Conservation (phyloP, 2,888 invertebrate genomes). For the Leptarthrus brevirostris region DNA sequence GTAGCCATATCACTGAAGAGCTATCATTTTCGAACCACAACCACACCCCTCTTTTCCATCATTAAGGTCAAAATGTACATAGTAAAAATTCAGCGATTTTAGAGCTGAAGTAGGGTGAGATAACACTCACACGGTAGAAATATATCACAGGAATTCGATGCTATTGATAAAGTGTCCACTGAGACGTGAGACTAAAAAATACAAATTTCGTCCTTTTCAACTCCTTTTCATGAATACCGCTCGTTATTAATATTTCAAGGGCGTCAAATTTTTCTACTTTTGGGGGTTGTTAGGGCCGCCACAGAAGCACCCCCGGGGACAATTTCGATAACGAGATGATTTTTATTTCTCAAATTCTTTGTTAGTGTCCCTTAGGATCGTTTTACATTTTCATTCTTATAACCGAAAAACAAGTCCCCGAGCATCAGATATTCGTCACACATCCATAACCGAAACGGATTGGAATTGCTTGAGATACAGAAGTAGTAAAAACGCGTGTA, state of each 20-base stretch:
- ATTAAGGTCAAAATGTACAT: slow-evolving; percentile 28
- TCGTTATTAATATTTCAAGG: slow-evolving; percentile 54
- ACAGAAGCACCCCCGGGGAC: slow-evolving; percentile 16
- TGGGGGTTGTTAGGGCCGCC: slow-evolving; percentile 44
- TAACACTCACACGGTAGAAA: neutral
- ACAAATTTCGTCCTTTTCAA: slow-evolving; percentile 33
- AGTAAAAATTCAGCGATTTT: slow-evolving; percentile 23
- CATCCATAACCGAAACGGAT: slow-evolving; percentile 7
- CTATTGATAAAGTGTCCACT: neutral
- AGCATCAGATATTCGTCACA: slow-evolving; percentile 29
- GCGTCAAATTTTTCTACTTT: slow-evolving; percentile 52
- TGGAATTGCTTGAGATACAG: slow-evolving; percentile 6
- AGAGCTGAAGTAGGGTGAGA: neutral
- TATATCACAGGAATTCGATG: too few species aligned
- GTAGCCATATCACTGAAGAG: neutral
- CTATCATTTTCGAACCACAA: neutral
- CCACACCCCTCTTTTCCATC: neutral
- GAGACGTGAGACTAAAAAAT: slow-evolving; percentile 5
- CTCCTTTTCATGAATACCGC: slow-evolving; percentile 46
- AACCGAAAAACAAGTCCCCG: slow-evolving; percentile 21
- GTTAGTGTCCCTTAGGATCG: slow-evolving; percentile 33
- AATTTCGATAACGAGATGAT: slow-evolving; percentile 45
- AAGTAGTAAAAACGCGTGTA: neutral
- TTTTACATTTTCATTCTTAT: slow-evolving; percentile 39
- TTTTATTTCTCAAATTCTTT: slow-evolving; percentile 48